Evolutionary conservation across 2,888 invertebrate species (phyloP).

Genomic region (Leptopilina syphax): DNA sequence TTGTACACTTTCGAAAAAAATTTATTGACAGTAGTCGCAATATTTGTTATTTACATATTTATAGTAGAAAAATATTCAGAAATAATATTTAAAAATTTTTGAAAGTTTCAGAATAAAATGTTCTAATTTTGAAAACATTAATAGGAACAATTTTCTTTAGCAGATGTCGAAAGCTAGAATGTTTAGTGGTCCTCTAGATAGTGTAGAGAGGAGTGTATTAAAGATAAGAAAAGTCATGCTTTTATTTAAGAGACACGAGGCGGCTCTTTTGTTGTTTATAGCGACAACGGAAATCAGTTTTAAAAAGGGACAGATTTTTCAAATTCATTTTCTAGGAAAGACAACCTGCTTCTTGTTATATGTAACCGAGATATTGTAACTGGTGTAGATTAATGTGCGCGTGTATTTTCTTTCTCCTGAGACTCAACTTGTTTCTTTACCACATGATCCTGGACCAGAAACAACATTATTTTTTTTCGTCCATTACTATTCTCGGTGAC

Average conservation of each 20-base stretch:
- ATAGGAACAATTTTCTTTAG: not conserved
- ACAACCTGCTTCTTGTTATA: not conserved
- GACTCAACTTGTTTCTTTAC: constrained; percentile 47
- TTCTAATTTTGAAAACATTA: too few species aligned
- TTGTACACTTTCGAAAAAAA: too few species aligned
- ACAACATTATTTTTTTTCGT: constrained; percentile 49
- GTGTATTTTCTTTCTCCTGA: constrained; percentile 34
- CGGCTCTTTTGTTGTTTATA: not conserved
- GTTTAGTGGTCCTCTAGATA: too few species aligned
- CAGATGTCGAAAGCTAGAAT: too few species aligned
- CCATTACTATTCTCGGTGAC: constrained; percentile 41
- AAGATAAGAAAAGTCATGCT: too few species aligned
- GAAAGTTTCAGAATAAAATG: too few species aligned
- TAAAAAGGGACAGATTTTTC: not conserved
- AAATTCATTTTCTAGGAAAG: constrained; percentile 9
- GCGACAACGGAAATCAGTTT: not conserved
- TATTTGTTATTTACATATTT: too few species aligned
- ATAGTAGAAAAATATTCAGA: too few species aligned
- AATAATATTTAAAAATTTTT: too few species aligned
- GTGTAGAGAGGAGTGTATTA: too few species aligned
- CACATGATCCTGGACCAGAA: constrained; percentile 48
- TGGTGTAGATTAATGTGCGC: constrained; percentile 4
- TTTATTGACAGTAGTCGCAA: too few species aligned
- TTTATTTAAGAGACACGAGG: too few species aligned
- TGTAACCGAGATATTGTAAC: not conserved